Percentiles rank a stretch among this genome's conserved stretches.
Evolutionary conservation across 2,113 vertebrate genomes (phyloP).

Genomic region (Chiloscyllium plagiosum): DNA sequence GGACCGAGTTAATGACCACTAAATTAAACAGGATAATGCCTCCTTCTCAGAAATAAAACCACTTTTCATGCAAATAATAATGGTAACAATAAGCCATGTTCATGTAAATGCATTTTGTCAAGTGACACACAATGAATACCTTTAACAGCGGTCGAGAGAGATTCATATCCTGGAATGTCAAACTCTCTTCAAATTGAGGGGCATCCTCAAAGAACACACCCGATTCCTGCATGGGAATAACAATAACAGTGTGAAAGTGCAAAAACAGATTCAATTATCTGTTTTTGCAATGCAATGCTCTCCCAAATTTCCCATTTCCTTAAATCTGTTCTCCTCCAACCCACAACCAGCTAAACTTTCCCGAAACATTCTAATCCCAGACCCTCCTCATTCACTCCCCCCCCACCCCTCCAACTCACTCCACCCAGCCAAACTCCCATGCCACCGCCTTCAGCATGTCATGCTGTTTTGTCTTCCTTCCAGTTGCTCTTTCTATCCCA

Average conservation of each 20-base stretch:
- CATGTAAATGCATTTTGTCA: not conserved
- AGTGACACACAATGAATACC: slow-evolving; percentile 61
- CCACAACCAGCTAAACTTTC: too few species aligned
- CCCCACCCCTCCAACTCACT: not conserved
- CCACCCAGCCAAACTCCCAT: not conserved
- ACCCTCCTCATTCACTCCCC: not conserved
- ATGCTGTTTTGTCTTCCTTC: not conserved
- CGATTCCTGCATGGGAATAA: slow-evolving; percentile 52
- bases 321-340: not conserved
- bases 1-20: not conserved
- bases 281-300: not conserved
- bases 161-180: slow-evolving; percentile 93
- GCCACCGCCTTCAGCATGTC: not conserved
- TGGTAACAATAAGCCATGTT: not conserved
- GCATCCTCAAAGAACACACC: slow-evolving; percentile 81
- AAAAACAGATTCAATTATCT: not conserved
- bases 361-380: not conserved
- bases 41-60: not conserved
- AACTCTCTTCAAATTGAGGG: slow-evolving; percentile 73
- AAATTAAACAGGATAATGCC: not conserved
- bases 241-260: not conserved
- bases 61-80: not conserved
- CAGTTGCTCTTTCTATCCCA: not conserved
- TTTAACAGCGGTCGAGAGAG: slow-evolving; percentile 90
- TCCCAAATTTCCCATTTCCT: not conserved